Percentiles rank a stretch among this genome's conserved stretches.
Conservation (phyloP, 2,113 vertebrate genomes). For the Alethe diademata region DNA sequence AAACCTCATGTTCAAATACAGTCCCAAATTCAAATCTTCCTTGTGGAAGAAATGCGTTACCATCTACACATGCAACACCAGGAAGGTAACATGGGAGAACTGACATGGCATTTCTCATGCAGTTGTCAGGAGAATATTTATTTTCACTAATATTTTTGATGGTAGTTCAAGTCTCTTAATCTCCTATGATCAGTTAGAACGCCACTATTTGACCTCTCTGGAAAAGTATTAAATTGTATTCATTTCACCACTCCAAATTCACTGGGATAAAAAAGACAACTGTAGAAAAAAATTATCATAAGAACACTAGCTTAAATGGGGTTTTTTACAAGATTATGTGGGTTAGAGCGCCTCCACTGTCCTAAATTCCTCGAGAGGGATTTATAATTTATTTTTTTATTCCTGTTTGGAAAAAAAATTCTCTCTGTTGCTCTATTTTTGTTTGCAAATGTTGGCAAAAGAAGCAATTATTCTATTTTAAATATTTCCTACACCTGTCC, state of each 20-base stretch:
- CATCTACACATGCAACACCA: neutral
- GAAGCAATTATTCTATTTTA: neutral
- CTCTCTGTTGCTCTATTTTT: neutral
- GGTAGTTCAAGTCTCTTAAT: neutral
- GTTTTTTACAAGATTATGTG: neutral
- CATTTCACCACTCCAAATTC: neutral
- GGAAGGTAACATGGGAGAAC: neutral
- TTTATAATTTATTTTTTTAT: neutral
- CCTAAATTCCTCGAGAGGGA: neutral
- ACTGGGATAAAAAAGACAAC: neutral
- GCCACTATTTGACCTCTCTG: neutral
- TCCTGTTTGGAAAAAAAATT: neutral
- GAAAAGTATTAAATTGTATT: neutral
- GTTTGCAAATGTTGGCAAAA: neutral
- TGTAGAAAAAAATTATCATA: neutral
- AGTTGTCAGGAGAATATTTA: neutral
- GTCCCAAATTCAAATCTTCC: neutral
- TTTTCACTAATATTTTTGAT: neutral
- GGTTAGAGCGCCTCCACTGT: neutral
- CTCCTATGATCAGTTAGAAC: neutral
- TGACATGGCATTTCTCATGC: neutral
- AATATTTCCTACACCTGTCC: neutral
- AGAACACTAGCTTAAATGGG: neutral
- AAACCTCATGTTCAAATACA: neutral
- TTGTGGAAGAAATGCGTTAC: neutral